Base-by-base conservation (phyloP, 2,797 vertebrate species). In the Pitangus sulphuratus region DNA sequence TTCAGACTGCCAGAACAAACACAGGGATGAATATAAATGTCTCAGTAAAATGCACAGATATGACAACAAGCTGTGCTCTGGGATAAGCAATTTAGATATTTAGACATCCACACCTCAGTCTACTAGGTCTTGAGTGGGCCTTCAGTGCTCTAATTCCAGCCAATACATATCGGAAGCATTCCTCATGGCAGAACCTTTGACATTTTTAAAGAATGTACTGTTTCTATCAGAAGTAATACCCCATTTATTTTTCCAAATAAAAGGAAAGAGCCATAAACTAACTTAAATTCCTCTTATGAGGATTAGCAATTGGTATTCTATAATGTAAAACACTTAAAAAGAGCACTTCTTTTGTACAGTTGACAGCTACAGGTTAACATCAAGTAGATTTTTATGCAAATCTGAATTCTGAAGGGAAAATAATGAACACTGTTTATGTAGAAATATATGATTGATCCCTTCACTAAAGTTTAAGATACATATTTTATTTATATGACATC, bases 71-170 rank as follows among this genome's bases (percentile, higher is more conserved):
- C 9, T 64, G 10, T 45, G 13, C 20, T 83, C 22, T 26, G 40
- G 57, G 15, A 40, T 10, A 15, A 72, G 19, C 7, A 47, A 51
- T 62, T 69, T 44, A 54, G 26, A 50, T 9, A 33, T 1, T 1
- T 0, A 42, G n/a, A 54, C 11, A 84, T 45, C 13, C 53, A 88
- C 20, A 57, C 1, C 2, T 1, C 4, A 37, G 26, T 33, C 28
- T 64, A 17, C 18, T 4, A 62, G 16, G 35, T 26, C 28, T 80
- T 39, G 51, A 45, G 9, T 3, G 7, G 20, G 25, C 12, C 60
- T 24, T 39, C 16, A 30, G 18, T 37, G 26, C 19, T 84, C 11
- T 30, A n/a, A 20, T 47, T 60, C 15, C 33, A 83, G 28, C 1
- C 37, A 70, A 17, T 30, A 37, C 2, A 37, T 21, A 6, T 81